Evolutionary conservation across 2,113 vertebrate species (phyloP).

Genomic region (Lophochroa leadbeateri): DNA sequence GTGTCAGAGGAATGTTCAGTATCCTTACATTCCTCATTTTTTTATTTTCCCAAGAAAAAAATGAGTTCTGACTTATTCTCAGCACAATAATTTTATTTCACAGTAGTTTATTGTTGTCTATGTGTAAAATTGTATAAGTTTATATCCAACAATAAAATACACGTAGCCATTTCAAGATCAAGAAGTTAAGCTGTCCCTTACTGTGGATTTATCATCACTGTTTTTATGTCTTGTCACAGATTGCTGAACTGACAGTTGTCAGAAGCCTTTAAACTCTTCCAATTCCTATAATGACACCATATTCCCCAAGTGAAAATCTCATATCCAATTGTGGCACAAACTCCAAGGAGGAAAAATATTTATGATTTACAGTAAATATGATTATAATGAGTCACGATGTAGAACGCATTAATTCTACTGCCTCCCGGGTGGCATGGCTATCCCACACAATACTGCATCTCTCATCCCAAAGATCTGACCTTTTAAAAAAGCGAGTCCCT

Average conservation of each 20-base stretch:
- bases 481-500: background rate
- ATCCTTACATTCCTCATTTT: background rate
- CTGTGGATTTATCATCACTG: background rate
- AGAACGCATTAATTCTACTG: background rate
- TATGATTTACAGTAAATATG: background rate
- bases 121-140: background rate
- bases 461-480: constrained; percentile 27
- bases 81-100: background rate
- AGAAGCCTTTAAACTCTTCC: background rate
- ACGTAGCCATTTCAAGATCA: background rate
- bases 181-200: background rate
- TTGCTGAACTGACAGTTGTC: background rate
- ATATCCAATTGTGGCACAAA: background rate
- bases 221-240: background rate
- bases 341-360: background rate
- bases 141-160: background rate
- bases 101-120: background rate
- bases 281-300: background rate
- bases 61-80: background rate
- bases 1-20: background rate
- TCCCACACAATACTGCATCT: background rate
- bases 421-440: background rate
- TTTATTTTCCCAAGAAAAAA: background rate
- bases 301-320: background rate
- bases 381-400: background rate